Percentiles rank a stretch among this genome's conserved stretches.
Conservation (phyloP, 1,140 invertebrate species). For the Telenomus remus region DNA sequence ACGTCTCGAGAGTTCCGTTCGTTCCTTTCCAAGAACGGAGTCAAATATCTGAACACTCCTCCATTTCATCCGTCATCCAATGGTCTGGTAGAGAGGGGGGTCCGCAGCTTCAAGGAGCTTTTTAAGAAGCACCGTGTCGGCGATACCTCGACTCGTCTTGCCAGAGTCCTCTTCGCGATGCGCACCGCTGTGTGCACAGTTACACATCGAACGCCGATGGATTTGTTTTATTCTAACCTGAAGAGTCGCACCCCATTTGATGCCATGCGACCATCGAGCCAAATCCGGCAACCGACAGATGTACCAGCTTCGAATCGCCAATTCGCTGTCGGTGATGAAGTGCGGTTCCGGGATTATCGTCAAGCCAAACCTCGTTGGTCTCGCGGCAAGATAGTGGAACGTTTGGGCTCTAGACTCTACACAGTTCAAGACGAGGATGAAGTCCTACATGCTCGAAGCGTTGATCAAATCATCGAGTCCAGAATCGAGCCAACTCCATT, state of each 20-base stretch:
- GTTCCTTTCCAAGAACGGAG: conserved; percentile 13
- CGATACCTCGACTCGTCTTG: conserved; percentile 1
- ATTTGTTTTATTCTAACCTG: conserved; percentile 12
- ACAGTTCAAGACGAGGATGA: conserved; percentile 1
- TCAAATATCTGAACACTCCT: conserved; percentile 17
- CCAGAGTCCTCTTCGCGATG: conserved; percentile 19
- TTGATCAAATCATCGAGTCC: not conserved
- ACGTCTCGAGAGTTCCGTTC: conserved; percentile 5
- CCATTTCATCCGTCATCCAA: conserved; percentile 23
- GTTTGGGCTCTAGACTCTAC: conserved; percentile 1
- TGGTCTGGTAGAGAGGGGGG: conserved; percentile 14
- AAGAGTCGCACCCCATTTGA: conserved; percentile 6
- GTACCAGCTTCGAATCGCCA: not conserved
- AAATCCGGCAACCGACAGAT: not conserved
- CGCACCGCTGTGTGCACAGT: conserved; percentile 9
- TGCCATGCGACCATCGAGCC: conserved; percentile 7
- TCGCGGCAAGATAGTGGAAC: not conserved
- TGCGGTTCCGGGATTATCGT: not conserved
- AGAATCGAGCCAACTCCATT: not conserved
- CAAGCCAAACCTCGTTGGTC: not conserved
- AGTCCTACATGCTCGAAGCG: not conserved
- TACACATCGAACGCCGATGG: conserved; percentile 1
- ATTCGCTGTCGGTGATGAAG: not conserved
- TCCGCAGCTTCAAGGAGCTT: conserved; percentile 14
- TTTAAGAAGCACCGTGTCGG: conserved; percentile 2